Conservation (phyloP, 2,113 vertebrate genomes). For the Eurypyga helias region DNA sequence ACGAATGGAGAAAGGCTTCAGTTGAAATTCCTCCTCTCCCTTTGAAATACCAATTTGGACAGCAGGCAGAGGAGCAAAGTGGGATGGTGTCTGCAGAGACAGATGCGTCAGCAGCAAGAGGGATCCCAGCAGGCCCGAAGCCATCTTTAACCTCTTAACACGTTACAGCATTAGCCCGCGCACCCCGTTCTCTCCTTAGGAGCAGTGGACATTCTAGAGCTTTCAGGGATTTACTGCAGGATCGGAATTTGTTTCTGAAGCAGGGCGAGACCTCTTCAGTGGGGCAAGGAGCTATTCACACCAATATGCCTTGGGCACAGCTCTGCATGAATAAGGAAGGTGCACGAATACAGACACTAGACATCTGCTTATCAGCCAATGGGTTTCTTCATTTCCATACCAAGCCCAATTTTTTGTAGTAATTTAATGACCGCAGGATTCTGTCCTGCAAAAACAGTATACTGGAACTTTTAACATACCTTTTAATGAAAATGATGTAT, state of each 20-base stretch:
- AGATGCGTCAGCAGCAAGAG: neutral
- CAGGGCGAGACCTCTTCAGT: neutral
- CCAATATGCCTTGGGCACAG: neutral
- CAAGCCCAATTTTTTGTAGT: neutral
- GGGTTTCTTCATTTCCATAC: neutral
- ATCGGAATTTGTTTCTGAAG: neutral
- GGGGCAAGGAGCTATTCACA: neutral
- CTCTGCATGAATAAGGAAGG: neutral
- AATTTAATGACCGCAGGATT: neutral
- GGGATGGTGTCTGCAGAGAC: neutral
- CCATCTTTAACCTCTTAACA: neutral
- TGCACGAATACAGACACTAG: neutral
- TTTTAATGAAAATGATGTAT: neutral
- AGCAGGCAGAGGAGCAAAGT: neutral
- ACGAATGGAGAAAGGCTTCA: neutral
- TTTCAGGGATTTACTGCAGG: slow-evolving; percentile 8
- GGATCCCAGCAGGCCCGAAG: neutral
- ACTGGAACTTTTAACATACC: neutral
- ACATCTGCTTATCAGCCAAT: neutral
- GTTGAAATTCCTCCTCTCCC: neutral
- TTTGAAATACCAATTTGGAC: neutral
- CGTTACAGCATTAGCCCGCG: neutral
- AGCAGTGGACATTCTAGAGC: neutral
- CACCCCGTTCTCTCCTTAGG: neutral
- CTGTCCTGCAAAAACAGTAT: neutral